These are phyloP conservation scores for Barbus barbus DNA, from an alignment of 2,113 vertebrate genomes.

Conservation along the genomic window DNA sequence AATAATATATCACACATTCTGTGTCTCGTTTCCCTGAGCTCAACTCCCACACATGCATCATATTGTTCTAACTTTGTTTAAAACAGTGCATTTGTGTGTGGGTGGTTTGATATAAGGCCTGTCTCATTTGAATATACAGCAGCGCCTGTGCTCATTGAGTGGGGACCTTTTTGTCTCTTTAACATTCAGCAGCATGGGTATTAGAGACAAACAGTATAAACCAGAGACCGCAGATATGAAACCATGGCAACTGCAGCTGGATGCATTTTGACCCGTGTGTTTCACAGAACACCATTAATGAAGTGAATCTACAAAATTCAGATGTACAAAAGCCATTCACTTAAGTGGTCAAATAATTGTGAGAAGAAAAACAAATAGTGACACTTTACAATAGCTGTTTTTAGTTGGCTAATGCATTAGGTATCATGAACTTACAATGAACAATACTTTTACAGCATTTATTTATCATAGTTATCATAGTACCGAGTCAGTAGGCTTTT, in stretches of 20 bases:
- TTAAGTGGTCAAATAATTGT: background rate
- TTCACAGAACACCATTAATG: background rate
- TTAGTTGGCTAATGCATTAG: background rate
- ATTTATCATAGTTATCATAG: no score
- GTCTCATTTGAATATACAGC: slow-evolving; percentile 18
- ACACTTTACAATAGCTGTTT: background rate
- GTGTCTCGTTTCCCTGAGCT: slow-evolving; percentile 1
- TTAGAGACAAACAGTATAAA: slow-evolving; percentile 29
- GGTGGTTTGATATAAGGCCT: background rate
- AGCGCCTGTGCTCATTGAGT: background rate
- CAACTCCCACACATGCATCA: background rate
- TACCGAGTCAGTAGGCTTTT: no score
- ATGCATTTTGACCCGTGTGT: background rate
- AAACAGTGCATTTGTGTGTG: background rate
- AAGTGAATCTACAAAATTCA: background rate
- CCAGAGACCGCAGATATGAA: slow-evolving; percentile 14
- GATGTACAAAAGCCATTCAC: background rate
- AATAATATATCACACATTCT: background rate
- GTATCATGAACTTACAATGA: background rate
- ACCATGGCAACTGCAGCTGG: slow-evolving; percentile 37
- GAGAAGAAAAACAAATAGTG: background rate
- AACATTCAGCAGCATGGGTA: slow-evolving; percentile 6
- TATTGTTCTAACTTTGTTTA: slow-evolving; percentile 23
- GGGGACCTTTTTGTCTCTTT: slow-evolving; percentile 10
- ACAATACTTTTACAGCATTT: background rate